Conservation (phyloP, 2,797 vertebrate species). For the Podarcis siculus region DNA sequence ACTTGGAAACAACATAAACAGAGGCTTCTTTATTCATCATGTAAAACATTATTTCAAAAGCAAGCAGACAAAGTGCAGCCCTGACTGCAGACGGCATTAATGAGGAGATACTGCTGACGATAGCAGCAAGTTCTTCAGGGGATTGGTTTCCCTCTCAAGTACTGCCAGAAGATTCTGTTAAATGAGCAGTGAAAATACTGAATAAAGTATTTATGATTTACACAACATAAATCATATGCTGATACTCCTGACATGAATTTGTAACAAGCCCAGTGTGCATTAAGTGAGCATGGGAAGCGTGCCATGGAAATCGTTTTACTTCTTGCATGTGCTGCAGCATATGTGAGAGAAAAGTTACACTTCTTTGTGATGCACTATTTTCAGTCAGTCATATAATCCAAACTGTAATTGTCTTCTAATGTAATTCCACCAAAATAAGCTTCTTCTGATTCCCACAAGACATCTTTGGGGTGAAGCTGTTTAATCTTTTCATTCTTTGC, state of each 20-base stretch:
- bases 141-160: conserved; percentile 63
- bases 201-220: conserved; percentile 74
- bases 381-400: conserved; percentile 19
- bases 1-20: conserved; percentile 36
- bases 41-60: conserved; percentile 48
- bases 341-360: conserved; percentile 20
- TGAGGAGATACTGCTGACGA: conserved; percentile 49
- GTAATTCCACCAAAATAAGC: conserved; percentile 5
- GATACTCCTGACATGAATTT: conserved; percentile 55
- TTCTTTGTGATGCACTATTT: conserved; percentile 31
- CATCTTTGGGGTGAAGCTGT: neutral
- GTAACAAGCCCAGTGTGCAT: conserved; percentile 24
- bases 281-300: conserved; percentile 46
- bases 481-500: neutral
- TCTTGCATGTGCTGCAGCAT: conserved; percentile 26
- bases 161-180: conserved; percentile 60
- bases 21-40: conserved; percentile 35
- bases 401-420: neutral
- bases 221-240: conserved; percentile 59
- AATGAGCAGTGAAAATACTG: conserved; percentile 65
- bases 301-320: conserved; percentile 40
- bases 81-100: conserved; percentile 38
- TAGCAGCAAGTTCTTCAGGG: conserved; percentile 55
- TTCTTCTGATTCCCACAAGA: neutral
- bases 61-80: neutral